Evolutionary conservation across 2,888 invertebrate species (phyloP), one percentile per base, ranked within the genome.

Genomic region (Leptinotarsa peninsularis): DNA sequence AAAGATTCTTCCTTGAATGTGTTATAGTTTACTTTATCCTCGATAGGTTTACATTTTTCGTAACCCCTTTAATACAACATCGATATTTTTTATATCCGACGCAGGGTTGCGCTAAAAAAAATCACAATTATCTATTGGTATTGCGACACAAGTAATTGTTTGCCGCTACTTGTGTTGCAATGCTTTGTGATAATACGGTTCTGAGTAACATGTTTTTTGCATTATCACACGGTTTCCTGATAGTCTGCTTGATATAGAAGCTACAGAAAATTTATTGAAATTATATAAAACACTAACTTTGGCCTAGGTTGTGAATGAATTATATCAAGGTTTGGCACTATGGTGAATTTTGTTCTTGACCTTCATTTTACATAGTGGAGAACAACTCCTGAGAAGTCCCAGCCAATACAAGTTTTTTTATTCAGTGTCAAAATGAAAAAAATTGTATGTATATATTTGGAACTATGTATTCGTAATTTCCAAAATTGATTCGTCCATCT

Each of bases 31-130:
- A 71, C 23, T 17, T 52, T 49, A 72, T 69, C 75, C 75, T 75
- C 72, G 63, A 71, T 60, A 54, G 66, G 68, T 54, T 58, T 75
- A 52, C 63, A 49, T 75, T 75, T 75, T 68, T 68, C 71, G 63
- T 72, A 71, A 75, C 71, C 52, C 60, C 50, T 60, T 72, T 23
- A 72, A 67, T 68, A 71, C 52, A 27, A 21, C n/a, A 23, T 15
- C 23, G 21, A 67, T 66, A 69, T 75, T 75, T 68, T 67, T 63
- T 21, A 63, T 63, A 66, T n/a, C 68, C n/a, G 49, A 23, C 43
- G 71, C 67, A 75, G 72, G 75, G 72, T 75, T 68, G 21, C 49
- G 23, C n/a, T 67, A 4, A 50, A 72, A 70, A 71, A 73, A 68
- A 66, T 0, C 10, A 33, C 13, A 56, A 54, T 56, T 56, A 10